phyloP scores from a whole-genome alignment of 2,113 vertebrate species.

The Thunnus thynnus region DNA sequence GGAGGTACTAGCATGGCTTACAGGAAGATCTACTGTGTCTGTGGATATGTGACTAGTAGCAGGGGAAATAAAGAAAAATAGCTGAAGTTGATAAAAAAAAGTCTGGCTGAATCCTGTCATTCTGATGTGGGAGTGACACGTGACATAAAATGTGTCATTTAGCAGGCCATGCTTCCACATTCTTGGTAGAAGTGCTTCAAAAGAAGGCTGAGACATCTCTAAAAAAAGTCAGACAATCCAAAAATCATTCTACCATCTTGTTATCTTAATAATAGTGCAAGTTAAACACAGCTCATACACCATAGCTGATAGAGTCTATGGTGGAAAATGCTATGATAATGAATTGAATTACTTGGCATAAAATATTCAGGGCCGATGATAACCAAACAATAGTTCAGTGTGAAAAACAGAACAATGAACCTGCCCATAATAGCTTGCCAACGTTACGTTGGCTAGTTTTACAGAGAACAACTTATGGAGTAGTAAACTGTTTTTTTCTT shows the following conservation, averaged over 20 bases:
- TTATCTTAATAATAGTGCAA: background rate
- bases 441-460: background rate
- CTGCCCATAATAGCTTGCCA: background rate
- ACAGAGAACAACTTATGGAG: background rate
- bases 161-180: background rate
- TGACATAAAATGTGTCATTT: background rate
- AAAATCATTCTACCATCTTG: background rate
- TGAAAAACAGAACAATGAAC: slow-evolving; percentile 1
- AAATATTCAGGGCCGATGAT: too few relatives aligned
- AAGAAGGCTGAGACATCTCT: background rate
- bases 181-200: background rate
- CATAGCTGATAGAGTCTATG: background rate
- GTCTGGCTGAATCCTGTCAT: background rate
- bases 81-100: slow-evolving; percentile 1
- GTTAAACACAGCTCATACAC: background rate
- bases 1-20: background rate
- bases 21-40: background rate
- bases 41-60: background rate
- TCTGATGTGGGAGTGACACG: background rate
- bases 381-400: background rate
- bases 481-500: slow-evolving; percentile 22
- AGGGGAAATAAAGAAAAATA: slow-evolving; percentile 6
- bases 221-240: background rate
- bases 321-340: too few relatives aligned
- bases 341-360: too few relatives aligned